Evolutionary conservation across 2,888 invertebrate species (phyloP).

Genomic region (Chalcis sispes): DNA sequence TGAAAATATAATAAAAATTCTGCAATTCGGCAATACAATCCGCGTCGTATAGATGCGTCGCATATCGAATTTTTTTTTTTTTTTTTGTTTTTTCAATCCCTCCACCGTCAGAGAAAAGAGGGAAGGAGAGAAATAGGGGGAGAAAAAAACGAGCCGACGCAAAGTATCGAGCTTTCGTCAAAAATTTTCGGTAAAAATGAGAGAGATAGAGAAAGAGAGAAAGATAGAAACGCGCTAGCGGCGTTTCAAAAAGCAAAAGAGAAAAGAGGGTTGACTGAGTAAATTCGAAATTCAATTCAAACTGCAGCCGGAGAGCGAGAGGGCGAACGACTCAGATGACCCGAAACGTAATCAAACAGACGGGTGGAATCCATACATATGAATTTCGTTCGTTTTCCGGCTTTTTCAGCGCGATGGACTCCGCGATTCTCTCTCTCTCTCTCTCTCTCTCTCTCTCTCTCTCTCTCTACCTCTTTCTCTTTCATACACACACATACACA

Average conservation of each 20-base stretch:
- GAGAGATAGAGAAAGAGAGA: too few relatives aligned
- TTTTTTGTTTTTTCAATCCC: constrained; percentile 32
- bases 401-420: constrained; percentile 27
- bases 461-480: too few relatives aligned
- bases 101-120: background rate
- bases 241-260: constrained; percentile 46
- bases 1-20: constrained; percentile 31
- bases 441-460: too few relatives aligned
- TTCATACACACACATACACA: too few relatives aligned
- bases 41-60: constrained; percentile 1
- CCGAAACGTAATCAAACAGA: constrained; percentile 56
- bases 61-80: constrained; percentile 46
- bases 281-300: constrained; percentile 57
- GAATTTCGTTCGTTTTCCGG: constrained; percentile 49
- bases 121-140: background rate
- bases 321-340: constrained; percentile 51
- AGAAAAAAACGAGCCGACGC: background rate
- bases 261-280: constrained; percentile 36
- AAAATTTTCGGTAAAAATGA: constrained; percentile 37
- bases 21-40: constrained; percentile 20
- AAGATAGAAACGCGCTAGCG: constrained; percentile 10
- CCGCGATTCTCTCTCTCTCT: constrained; percentile 8
- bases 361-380: constrained; percentile 49
- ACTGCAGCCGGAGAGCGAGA: too few relatives aligned
- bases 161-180: background rate